Conservation (phyloP, 2,113 vertebrate genomes). For the Pagrus major region DNA sequence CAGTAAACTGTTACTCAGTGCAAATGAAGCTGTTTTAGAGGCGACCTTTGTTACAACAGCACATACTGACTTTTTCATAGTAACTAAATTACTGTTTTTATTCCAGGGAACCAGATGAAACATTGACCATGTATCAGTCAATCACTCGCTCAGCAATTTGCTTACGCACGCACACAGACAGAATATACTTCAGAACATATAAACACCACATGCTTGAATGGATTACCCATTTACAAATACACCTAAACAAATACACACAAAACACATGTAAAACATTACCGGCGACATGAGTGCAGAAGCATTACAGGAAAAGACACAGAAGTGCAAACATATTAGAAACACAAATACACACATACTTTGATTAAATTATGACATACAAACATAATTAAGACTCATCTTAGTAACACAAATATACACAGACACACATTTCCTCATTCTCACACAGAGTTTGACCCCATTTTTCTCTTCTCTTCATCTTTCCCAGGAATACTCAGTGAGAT, state of each 20-base stretch:
- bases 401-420: conserved; percentile 27
- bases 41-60: conserved; percentile 54
- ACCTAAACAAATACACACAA: conserved; percentile 1
- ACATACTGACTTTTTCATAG: conserved; percentile 11
- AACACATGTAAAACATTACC: background rate
- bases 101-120: conserved; percentile 54
- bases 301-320: background rate
- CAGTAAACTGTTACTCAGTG: conserved; percentile 26
- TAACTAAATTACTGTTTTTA: conserved; percentile 8
- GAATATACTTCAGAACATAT: background rate
- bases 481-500: conserved; percentile 37
- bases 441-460: conserved; percentile 17
- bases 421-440: background rate
- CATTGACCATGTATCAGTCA: conserved; percentile 46
- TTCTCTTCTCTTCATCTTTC: conserved; percentile 15
- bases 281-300: background rate
- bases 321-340: background rate
- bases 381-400: background rate
- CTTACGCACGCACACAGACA: background rate
- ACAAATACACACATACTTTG: conserved; percentile 25
- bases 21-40: conserved; percentile 30
- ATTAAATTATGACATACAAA: conserved; percentile 22
- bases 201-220: conserved; percentile 22
- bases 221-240: conserved; percentile 16
- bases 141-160: conserved; percentile 26